Conservation (phyloP, 2,888 invertebrate species). For the Calliphora vomitoria region DNA sequence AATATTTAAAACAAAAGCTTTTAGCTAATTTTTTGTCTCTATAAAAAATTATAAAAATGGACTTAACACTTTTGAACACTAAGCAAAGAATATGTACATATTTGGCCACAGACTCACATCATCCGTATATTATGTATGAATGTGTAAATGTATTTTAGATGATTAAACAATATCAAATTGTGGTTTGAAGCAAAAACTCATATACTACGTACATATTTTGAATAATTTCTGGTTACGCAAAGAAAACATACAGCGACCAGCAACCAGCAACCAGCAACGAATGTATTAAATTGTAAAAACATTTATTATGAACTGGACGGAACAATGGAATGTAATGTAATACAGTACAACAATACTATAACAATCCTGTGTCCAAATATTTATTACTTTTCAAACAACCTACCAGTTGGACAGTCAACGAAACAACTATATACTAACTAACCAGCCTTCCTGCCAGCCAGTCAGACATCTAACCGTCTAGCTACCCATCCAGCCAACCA, state of each 20-base stretch:
- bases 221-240: slow-evolving; percentile 24
- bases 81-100: too few species aligned
- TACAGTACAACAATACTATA: slow-evolving; percentile 12
- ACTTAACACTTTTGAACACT: background rate
- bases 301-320: slow-evolving; percentile 36
- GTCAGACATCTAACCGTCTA: background rate
- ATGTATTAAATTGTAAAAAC: slow-evolving; percentile 33
- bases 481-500: background rate
- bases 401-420: background rate
- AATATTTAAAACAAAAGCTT: too few species aligned
- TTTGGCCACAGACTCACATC: too few species aligned
- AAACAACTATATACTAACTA: background rate
- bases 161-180: slow-evolving; percentile 76
- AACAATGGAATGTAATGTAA: slow-evolving; percentile 48
- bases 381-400: background rate
- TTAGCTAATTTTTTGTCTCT: too few species aligned
- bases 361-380: slow-evolving; percentile 27
- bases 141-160: slow-evolving; percentile 73
- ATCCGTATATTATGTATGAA: slow-evolving; percentile 1
- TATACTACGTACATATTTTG: slow-evolving; percentile 8
- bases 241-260: slow-evolving; percentile 13
- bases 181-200: slow-evolving; percentile 1
- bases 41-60: too few species aligned
- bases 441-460: slow-evolving; percentile 3
- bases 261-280: background rate